Conservation (phyloP, 2,888 invertebrate genomes). For the Dichetophora obliterata region DNA sequence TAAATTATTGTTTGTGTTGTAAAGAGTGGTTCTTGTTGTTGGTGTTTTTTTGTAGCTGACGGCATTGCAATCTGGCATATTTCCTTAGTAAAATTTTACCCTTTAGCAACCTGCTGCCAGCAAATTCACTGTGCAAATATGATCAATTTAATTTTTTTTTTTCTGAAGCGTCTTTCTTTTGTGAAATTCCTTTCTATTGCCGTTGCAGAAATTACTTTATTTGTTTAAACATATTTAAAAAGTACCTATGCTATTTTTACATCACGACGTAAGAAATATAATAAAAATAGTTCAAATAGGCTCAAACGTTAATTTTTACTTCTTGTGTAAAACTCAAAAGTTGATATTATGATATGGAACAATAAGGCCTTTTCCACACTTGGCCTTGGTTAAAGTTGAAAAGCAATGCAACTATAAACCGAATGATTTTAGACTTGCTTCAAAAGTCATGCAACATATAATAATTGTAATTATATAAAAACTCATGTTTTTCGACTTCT, state of each 20-base stretch:
- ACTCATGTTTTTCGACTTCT: too few species aligned
- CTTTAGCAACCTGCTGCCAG: background rate
- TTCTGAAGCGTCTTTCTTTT: background rate
- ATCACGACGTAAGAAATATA: background rate
- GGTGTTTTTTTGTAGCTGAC: slow-evolving; percentile 41
- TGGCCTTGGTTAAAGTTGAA: too few species aligned
- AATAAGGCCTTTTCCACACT: too few species aligned
- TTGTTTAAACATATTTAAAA: too few species aligned
- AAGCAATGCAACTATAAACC: too few species aligned
- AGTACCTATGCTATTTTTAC: too few species aligned
- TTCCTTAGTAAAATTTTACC: background rate
- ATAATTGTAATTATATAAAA: too few species aligned
- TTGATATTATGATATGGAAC: too few species aligned
- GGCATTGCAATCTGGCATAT: background rate
- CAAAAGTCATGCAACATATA: too few species aligned
- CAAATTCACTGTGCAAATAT: slow-evolving; percentile 52
- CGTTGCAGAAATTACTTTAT: background rate
- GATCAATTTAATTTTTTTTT: slow-evolving; percentile 40
- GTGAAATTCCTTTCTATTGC: background rate
- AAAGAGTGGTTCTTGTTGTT: slow-evolving; percentile 37
- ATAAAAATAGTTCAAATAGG: background rate
- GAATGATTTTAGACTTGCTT: too few species aligned
- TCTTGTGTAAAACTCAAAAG: too few species aligned
- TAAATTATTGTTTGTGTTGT: slow-evolving; percentile 48
- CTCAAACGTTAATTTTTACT: too few species aligned